Base-by-base conservation (phyloP, 2,113 vertebrate species). In the Marcusenius ussheri region DNA sequence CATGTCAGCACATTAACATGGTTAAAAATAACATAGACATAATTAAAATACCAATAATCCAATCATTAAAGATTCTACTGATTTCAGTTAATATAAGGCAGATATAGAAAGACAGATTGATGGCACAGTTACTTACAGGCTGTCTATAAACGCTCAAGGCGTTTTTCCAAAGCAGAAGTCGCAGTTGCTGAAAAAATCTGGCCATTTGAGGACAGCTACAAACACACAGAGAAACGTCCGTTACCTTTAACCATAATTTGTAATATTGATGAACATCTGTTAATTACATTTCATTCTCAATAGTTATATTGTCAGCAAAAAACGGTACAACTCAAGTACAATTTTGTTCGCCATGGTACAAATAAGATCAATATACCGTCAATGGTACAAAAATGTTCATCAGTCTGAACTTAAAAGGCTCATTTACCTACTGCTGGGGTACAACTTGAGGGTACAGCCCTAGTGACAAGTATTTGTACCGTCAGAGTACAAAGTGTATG, bases 91-190 rank as follows among this genome's bases (percentile, higher is more conserved):
- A 11, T 66, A 66, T 10, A 66, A 80, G 35, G 15, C 31, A 80
- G 74, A 42, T 19, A 42, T 19, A 19, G 74, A 80, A 17, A 80
- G 35, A 77, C 15, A 80, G 83, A 47, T 47, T 46, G 47, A 53
- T 47, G 0, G 24, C 15, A 87, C 10, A 19, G 11, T 51, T 62
- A 62, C 87, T 88, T 88, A 88, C 87, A 5, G 87, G 87, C 24
- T 88, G 87, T n/a, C 87, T 62, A 45, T 62, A 58, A 88, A 66
- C 39, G 21, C 87, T 58, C 87, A 88, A 45, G 13, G 53, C 56
- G 56, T 88, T 88, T 88, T 88, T 88, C 87, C 87, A 88, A 31
- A 88, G 87, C 35, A 88, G 56, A 88, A 88, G 87, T 15, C 87
- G 53, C 8, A 88, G 87, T 45, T 88, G 87, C 51, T 66, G 87